Evolutionary conservation across 2,797 vertebrate species (phyloP), one percentile per base, ranked within the genome.

Genomic region (Ispidina lecontei): DNA sequence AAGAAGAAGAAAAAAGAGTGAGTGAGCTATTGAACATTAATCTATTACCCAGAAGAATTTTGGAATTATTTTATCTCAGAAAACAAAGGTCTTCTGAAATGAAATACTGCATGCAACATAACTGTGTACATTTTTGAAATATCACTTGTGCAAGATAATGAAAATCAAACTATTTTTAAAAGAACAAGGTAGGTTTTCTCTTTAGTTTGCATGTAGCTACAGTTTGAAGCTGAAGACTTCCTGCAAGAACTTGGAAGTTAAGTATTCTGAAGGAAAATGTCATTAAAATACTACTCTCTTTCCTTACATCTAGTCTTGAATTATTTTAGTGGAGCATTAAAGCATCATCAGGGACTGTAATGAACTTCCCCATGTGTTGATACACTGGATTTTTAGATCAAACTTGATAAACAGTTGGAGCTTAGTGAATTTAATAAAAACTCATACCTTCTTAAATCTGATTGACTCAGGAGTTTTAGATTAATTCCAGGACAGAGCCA

Each of bases 391-490:
- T 93, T 83, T 84, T 59, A 90, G 77, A 64, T 76, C 68, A 73
- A 71, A 76, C 85, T 95, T 86, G 77, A 92, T 79, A 92, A 95
- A 33, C 60, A 55, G 60, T 82, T 79, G 26, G 62, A 91, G 37
- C 74, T 93, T 55, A 64, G 49, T 74, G 74, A 91, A 84, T 81
- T 88, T 75, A 3, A 2, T 59, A 74, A 92, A 92, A 87, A 58
- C 67, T 90, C 90, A 70, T 88, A 94, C 60, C 17, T 92, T 93
- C 87, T 88, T 90, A 90, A 91, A 88, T 82, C 74, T 90, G 87
- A 81, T 91, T 88, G 84, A 86, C 92, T 93, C 80, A 90, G 74
- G 89, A 91, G 90, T 92, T 96, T 92, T 84, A 96, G 87, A 94
- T 91, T 91, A 93, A 96, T 95, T 92, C 90, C 88, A 94, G 80